Base-by-base conservation (phyloP, 2,113 vertebrate genomes). In the Alaudala cheleensis region DNA sequence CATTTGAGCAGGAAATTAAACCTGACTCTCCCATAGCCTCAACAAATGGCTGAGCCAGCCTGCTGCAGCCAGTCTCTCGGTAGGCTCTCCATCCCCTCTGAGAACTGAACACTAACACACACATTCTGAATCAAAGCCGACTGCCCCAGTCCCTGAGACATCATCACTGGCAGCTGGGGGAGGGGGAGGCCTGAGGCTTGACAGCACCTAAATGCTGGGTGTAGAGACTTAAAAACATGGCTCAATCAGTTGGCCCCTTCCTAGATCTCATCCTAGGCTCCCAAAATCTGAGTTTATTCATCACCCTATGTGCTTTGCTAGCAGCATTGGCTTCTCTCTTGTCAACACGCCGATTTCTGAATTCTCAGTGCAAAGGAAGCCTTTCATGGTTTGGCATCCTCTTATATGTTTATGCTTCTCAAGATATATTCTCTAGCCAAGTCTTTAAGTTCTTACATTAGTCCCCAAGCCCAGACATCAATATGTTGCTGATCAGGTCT, bases 401-500 rank as follows among this genome's bases (percentile, higher is more conserved):
- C 71, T 90, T 90, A 82, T 31, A 96, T 96, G 90, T 96, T 97
- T 97, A 85, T 92, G 91, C 93, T 92, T 88, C 96, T 96, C 92
- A 74, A 96, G 92, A 93, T 93, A 94, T 25, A 90, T 95, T 95
- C 64, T 92, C 91, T 61, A 92, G 96, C 92, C 96, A 97, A 96
- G 81, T 92, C 89, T 97, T 95, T 92, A 96, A 92, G 91, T 95
- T 94, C 95, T 93, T 96, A 92, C 92, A 86, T 88, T 95, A 95
- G 92, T 94, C 89, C 95, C 65, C 88, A 94, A 96, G 91, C 93
- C 90, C 95, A 97, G 93, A 95, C 92, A 94, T 72, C 96, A 96
- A 93, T 96, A 95, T 96, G 92, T 96, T 95, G 88, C 95, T 96
- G 96, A 96, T 96, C 96, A 96, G 96, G 95, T 94, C 96, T 96